phyloP scores from a whole-genome alignment of 92 coral and sea anemone species.

The Montipora capitata region DNA sequence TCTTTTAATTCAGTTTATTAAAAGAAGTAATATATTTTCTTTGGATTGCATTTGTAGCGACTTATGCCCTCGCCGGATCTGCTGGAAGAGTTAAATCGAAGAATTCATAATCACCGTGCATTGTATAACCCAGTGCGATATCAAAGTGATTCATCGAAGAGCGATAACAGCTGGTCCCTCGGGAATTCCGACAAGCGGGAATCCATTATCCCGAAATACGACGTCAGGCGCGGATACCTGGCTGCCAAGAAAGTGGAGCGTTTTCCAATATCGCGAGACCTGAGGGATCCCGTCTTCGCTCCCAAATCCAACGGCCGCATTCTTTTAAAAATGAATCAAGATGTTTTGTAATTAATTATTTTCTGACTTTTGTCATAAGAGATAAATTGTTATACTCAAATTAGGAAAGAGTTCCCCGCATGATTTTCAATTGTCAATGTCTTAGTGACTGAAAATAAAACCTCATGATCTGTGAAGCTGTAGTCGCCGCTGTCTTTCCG shows the following conservation, averaged over 20 bases:
- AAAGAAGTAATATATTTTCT: too few relatives aligned
- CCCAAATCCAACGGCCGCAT: not conserved
- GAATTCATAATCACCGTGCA: not conserved
- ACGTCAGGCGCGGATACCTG: constrained; percentile 2
- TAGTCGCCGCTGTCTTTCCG: too few relatives aligned
- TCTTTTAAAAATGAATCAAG: not conserved
- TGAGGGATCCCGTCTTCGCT: not conserved
- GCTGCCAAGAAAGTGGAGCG: not conserved
- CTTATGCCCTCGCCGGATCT: not conserved
- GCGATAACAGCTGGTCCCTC: not conserved
- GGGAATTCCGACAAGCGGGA: not conserved
- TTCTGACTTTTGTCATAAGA: not conserved
- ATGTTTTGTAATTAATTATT: not conserved
- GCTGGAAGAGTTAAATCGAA: not conserved
- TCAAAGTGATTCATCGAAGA: not conserved
- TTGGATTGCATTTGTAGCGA: not conserved
- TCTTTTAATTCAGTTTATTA: too few relatives aligned
- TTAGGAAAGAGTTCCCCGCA: not conserved
- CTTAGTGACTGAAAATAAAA: too few relatives aligned
- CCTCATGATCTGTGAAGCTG: too few relatives aligned
- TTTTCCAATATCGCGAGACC: not conserved
- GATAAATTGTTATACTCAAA: not conserved
- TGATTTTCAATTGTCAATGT: too few relatives aligned
- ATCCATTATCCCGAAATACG: not conserved
- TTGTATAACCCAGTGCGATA: not conserved